A percentile compares a stretch with the other conserved stretches of the same genome.
phyloP scores from a whole-genome alignment of 2,797 vertebrate genomes.

The Neosilurus mollespiculum region DNA sequence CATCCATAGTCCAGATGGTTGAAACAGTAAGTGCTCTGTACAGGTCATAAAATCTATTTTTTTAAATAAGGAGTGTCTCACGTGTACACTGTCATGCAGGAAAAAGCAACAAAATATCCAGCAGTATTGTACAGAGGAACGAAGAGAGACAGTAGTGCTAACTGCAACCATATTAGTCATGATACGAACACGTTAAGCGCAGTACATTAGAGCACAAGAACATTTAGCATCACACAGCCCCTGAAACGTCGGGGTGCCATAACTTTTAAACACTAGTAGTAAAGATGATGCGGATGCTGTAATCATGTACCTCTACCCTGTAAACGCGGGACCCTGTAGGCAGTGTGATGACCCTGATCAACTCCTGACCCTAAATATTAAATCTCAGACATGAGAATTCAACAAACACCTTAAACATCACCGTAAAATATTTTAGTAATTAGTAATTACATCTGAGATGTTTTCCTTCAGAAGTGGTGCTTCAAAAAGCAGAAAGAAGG shows the following conservation, averaged over 20 bases:
- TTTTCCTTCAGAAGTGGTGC: too few species aligned
- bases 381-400: conserved; percentile 1
- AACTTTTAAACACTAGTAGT: conserved; percentile 56
- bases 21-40: conserved; percentile 46
- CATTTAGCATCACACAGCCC: conserved; percentile 59
- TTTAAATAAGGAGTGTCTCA: conserved; percentile 56
- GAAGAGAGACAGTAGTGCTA: conserved; percentile 66
- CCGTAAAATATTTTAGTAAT: background rate
- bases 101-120: conserved; percentile 75
- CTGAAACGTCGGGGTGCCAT: conserved; percentile 2
- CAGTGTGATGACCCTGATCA: conserved; percentile 48
- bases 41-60: conserved; percentile 32
- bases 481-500: background rate
- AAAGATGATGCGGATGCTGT: conserved; percentile 52
- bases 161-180: conserved; percentile 64
- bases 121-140: conserved; percentile 66
- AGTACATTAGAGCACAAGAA: conserved; percentile 70
- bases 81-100: conserved; percentile 76
- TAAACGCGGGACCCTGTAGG: conserved; percentile 74
- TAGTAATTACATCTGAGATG: background rate
- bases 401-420: background rate
- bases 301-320: conserved; percentile 71
- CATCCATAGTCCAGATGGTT: conserved; percentile 22
- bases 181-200: conserved; percentile 70
- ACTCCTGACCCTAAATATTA: conserved; percentile 41